These are phyloP conservation scores for Euspilapteryx auroguttella DNA, from an alignment of 2,888 invertebrate species.

Conservation along the genomic window DNA sequence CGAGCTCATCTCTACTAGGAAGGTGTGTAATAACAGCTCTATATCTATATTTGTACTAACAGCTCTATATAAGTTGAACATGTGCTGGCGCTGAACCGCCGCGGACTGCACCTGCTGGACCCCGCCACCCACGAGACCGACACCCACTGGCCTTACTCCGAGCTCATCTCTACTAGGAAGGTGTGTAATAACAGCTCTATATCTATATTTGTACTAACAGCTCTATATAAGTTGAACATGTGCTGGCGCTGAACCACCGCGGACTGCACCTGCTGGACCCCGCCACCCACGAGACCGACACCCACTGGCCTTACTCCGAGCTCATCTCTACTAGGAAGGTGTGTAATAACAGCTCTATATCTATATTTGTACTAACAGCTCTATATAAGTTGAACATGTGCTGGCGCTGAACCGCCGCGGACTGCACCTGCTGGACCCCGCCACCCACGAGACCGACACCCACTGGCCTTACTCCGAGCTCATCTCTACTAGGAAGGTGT, in stretches of 20 bases:
- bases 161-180: conserved; percentile 94
- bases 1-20: conserved; percentile 94
- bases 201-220: too few species aligned
- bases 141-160: conserved; percentile 91
- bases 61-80: too few species aligned
- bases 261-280: conserved; percentile 94
- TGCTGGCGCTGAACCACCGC: conserved; percentile 89
- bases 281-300: conserved; percentile 88
- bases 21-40: too few species aligned
- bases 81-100: conserved; percentile 90
- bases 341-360: too few species aligned
- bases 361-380: too few species aligned
- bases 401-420: conserved; percentile 92
- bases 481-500: conserved; percentile 92
- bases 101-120: conserved; percentile 93
- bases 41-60: too few species aligned
- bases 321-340: conserved; percentile 95
- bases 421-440: conserved; percentile 89
- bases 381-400: too few species aligned
- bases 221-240: too few species aligned
- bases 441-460: conserved; percentile 90
- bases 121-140: conserved; percentile 90
- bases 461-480: conserved; percentile 95
- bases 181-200: too few species aligned
- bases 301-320: conserved; percentile 93